Evolutionary conservation across 2,888 invertebrate species (phyloP), one percentile per base, ranked within the genome.

Genomic region (Drosophila nr. perissopoda): DNA sequence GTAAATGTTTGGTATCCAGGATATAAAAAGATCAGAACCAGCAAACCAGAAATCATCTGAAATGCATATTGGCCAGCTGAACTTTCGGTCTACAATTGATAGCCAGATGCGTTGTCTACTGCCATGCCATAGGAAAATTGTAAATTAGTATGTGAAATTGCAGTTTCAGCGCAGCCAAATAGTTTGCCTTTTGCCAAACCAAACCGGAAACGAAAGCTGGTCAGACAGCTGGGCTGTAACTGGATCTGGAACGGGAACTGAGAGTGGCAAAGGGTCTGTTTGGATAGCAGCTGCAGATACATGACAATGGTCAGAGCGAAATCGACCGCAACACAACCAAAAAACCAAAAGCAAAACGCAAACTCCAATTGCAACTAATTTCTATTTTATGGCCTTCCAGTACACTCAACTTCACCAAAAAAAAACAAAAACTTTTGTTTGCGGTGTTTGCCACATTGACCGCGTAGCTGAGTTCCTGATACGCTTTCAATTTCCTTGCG

Each of bases 301-400:
- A 81, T 71, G 71, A 71, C 42, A 58, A 65, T 42, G 78, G 67
- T 75, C 65, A 71, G 61, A 46, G 53, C 61, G 62, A 82, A 82
- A 69, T 60, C 71, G 64, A 85, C 85, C 85, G 82, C 84, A 88
- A 81, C 84, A 79, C 73, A 79, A 76, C 87, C 84, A 49, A 76
- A 76, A 80, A 86, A 72, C 74, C 89, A 83, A 88, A 76, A 87
- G 84, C 85, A 83, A 86, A 86, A 79, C 84, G 79, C 87, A 83
- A 87, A 88, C 85, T 85, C 74, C 76, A 85, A 88, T 88, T 85
- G 89, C 84, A 88, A 85, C 85, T 85, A 89, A 89, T 87, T 85
- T 89, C 87, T 85, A 79, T 88, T 85, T 85, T 89, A 85, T 85
- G 82, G 75, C 73, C 63, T 38, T 63, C 25, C 18, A 53, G 54